Evolutionary conservation across 2,113 vertebrate species (phyloP), one percentile per base, ranked within the genome.

Genomic region (Pangasianodon gigas): DNA sequence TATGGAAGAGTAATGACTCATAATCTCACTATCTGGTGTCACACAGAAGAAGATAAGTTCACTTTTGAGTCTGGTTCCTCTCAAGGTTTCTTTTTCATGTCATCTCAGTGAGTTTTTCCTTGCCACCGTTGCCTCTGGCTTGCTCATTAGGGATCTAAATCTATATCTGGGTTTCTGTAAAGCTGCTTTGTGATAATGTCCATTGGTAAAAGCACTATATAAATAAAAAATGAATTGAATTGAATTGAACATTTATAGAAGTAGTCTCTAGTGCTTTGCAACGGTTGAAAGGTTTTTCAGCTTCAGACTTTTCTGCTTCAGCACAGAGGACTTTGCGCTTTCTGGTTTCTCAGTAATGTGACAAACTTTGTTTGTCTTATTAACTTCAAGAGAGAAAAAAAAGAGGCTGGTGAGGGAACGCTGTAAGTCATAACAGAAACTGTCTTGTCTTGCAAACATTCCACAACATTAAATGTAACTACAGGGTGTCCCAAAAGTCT

Each of bases 211-310:
- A 84, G 13, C 7, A 4, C 2, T 26, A 29, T 46, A 44, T 41
- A 26, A 84, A 84, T 21, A 84, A 84, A 62, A 56, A 82, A 82
- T n/a, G n/a, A 82, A 82, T 10, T 29, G 82, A 26, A 29, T 44
- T 13, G 54, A 84, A 60, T 26, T 0, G 21, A 84, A 62, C 21
- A 44, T 62, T 37, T 60, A 62, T 54, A 51, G 13, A 13, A 37
- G 16, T n/a, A 21, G 6, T 56, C 32, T 58, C 32, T 58, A 44
- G 54, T 4, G 16, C 11, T 54, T 81, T 81, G 29, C 6, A 81
- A 54, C 0, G 13, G 10, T 84, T 44, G 26, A 24, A 84, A 44
- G 37, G 32, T 62, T 58, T 32, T 56, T 58, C 18, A 80, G 48
- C 79, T 52, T 32, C 2, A 11, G 52, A 83, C 41, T 46, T 46